phyloP scores from a whole-genome alignment of 2,888 invertebrate species.

The Mythimna loreyi region DNA sequence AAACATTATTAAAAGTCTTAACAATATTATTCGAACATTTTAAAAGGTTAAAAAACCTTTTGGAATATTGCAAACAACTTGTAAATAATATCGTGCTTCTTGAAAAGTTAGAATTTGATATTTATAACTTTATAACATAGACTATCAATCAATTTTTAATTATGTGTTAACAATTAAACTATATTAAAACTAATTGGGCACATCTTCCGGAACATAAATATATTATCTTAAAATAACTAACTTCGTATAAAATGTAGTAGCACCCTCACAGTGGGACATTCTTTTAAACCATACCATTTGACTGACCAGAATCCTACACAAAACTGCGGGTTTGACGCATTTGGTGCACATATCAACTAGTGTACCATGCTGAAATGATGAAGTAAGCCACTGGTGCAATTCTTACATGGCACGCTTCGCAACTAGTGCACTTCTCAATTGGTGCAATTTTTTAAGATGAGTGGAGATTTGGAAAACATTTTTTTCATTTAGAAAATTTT shows the following conservation, averaged over 20 bases:
- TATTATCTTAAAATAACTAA: slow-evolving; percentile 16
- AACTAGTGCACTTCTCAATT: too few species aligned
- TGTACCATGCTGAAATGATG: too few species aligned
- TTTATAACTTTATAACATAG: slow-evolving; percentile 4
- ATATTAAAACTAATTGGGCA: slow-evolving; percentile 37
- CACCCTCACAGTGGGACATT: slow-evolving; percentile 19
- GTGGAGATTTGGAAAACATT: too few species aligned
- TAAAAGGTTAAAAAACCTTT: slow-evolving; percentile 18
- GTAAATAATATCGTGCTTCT: slow-evolving; percentile 28
- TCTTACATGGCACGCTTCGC: too few species aligned
- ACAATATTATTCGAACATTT: slow-evolving; percentile 34
- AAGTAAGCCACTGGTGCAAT: too few species aligned
- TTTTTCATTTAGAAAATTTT: too few species aligned
- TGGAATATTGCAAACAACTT: slow-evolving; percentile 26
- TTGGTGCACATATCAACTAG: too few species aligned
- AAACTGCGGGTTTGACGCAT: too few species aligned
- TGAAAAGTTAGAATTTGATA: slow-evolving; percentile 10
- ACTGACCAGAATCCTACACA: too few species aligned
- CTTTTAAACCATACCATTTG: not conserved
- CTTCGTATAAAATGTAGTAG: slow-evolving; percentile 9
- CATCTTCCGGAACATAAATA: slow-evolving; percentile 25
- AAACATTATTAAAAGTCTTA: slow-evolving; percentile 32
- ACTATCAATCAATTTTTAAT: slow-evolving; percentile 24
- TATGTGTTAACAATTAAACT: slow-evolving; percentile 22
- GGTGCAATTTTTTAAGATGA: too few species aligned